A percentile compares a stretch with the other conserved stretches of the same genome.
Evolutionary conservation across 2,113 vertebrate genomes (phyloP).

Genomic region (Euleptes europaea): DNA sequence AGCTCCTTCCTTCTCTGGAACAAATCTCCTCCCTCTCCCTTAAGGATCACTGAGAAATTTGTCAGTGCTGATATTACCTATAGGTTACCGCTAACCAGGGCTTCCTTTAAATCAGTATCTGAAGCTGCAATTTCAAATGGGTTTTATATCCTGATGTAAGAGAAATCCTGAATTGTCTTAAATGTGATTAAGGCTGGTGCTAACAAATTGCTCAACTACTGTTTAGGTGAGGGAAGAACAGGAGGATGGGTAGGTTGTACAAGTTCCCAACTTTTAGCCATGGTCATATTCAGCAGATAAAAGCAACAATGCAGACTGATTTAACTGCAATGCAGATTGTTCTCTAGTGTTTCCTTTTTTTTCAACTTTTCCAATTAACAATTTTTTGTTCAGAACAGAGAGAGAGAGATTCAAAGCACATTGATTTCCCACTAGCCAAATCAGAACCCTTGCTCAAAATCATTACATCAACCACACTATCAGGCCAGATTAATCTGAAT

Average conservation of each 20-base stretch:
- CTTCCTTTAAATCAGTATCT: background rate
- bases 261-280: background rate
- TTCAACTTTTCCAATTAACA: conserved; percentile 2
- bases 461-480: conserved; percentile 32
- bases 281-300: background rate
- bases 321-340: background rate
- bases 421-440: conserved; percentile 40
- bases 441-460: conserved; percentile 47
- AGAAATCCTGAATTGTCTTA: background rate
- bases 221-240: background rate
- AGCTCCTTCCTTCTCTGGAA: background rate
- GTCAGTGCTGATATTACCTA: background rate
- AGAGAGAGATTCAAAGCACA: conserved; percentile 17
- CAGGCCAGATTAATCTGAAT: conserved; percentile 57
- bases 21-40: background rate
- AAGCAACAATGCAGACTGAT: conserved; percentile 4
- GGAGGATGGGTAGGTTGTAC: background rate
- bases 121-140: background rate
- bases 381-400: conserved; percentile 18
- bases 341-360: background rate
- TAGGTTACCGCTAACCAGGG: too few relatives aligned
- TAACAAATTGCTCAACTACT: background rate
- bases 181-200: background rate
- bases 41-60: background rate
- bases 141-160: background rate